phyloP scores from a whole-genome alignment of 2,888 invertebrate species.

The Agrilus biguttatus region DNA sequence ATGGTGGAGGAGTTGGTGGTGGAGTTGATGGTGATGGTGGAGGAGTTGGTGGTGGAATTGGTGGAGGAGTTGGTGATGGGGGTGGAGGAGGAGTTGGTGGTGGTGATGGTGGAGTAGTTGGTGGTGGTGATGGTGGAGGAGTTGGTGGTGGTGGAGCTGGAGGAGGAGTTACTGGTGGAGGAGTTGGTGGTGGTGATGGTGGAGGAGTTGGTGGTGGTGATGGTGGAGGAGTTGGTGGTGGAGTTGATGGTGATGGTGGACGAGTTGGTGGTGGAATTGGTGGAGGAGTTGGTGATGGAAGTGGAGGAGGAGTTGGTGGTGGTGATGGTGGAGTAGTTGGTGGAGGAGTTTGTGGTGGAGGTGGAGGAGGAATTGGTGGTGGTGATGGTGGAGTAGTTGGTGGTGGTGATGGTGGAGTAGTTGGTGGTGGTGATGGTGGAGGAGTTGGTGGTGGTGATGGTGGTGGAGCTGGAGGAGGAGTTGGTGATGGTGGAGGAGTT shows the following conservation, averaged over 20 bases:
- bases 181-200: too few relatives aligned
- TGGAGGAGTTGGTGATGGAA: conserved; percentile 3
- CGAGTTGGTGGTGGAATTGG: conserved; percentile 8
- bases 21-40: too few relatives aligned
- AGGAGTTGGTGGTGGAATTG: neutral
- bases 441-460: too few relatives aligned
- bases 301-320: conserved; percentile 3
- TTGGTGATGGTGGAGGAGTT: too few relatives aligned
- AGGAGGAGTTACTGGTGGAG: too few relatives aligned
- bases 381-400: conserved; percentile 5
- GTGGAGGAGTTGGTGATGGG: conserved; percentile 2
- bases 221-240: conserved; percentile 11
- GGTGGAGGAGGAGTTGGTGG: conserved; percentile 4
- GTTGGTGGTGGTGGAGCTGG: too few relatives aligned
- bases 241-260: conserved; percentile 5
- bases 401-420: too few relatives aligned
- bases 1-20: too few relatives aligned
- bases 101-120: conserved; percentile 5
- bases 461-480: too few relatives aligned
- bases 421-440: too few relatives aligned
- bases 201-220: too few relatives aligned
- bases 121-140: too few relatives aligned
- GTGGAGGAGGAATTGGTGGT: conserved; percentile 3
- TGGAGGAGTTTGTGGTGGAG: conserved; percentile 2
- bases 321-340: conserved; percentile 5